Conservation (phyloP, 2,113 vertebrate species). For the Macrotis lagotis region DNA sequence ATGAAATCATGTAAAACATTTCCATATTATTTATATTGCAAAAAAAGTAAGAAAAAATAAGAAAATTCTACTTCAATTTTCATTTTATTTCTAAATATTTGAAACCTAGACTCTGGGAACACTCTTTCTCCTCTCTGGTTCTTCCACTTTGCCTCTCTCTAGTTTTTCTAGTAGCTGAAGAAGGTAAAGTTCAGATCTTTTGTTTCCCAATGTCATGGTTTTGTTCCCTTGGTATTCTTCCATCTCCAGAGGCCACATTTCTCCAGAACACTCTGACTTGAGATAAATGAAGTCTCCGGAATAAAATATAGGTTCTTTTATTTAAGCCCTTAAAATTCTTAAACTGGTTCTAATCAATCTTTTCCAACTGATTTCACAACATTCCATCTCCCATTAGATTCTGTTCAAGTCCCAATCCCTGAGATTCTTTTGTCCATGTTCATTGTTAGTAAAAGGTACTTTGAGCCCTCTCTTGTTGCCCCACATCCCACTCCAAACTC, state of each 20-base stretch:
- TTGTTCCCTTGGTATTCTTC: neutral
- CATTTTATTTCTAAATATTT: neutral
- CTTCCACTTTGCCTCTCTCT: neutral
- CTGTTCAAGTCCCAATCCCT: neutral
- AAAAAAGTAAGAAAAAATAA: neutral
- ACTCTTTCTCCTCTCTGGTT: neutral
- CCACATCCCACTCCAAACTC: neutral
- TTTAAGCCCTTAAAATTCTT: neutral
- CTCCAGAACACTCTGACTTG: neutral
- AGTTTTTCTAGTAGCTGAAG: neutral
- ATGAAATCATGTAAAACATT: neutral
- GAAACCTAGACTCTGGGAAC: neutral
- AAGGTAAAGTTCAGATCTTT: neutral
- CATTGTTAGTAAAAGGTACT: neutral
- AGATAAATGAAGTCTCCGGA: neutral
- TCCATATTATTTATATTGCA: neutral
- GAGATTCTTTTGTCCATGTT: neutral
- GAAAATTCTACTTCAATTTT: neutral
- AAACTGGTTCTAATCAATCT: neutral
- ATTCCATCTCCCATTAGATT: neutral
- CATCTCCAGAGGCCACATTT: neutral
- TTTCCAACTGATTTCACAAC: neutral
- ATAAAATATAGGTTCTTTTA: neutral
- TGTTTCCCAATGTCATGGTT: neutral
- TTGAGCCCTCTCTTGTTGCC: neutral